Conservation (phyloP, 2,797 vertebrate species). For the Melanotaenia boesemani region DNA sequence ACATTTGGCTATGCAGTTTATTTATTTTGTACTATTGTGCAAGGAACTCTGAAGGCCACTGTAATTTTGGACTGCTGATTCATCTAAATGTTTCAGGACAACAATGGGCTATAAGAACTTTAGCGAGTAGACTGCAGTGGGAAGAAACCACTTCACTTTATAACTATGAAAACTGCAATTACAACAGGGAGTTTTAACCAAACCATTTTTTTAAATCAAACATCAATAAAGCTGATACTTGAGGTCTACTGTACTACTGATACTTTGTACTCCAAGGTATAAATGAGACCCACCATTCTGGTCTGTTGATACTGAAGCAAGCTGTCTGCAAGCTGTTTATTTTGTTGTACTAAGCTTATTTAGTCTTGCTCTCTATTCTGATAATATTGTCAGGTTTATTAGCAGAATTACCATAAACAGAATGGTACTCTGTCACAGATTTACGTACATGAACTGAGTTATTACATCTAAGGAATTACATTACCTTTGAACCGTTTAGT, state of each 20-base stretch:
- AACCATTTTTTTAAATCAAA: background rate
- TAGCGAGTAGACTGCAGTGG: too few species aligned
- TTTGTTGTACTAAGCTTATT: conserved; percentile 17
- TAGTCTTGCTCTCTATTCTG: background rate
- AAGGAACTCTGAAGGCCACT: background rate
- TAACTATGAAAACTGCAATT: background rate
- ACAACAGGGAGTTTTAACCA: background rate
- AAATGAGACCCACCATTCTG: background rate
- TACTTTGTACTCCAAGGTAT: background rate
- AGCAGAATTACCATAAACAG: conserved; percentile 24
- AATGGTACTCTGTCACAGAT: conserved; percentile 12
- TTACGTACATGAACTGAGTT: conserved; percentile 9
- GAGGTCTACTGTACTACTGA: background rate
- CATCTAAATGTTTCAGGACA: background rate
- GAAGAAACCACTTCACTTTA: too few species aligned
- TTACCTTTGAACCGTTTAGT: background rate
- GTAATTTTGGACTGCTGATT: background rate
- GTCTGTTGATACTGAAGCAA: background rate
- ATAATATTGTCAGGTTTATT: conserved; percentile 23
- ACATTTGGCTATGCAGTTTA: background rate
- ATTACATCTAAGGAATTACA: conserved; percentile 13
- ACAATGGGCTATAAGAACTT: background rate
- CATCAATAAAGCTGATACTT: background rate
- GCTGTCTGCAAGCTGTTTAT: conserved; percentile 15
- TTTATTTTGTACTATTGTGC: background rate